Evolutionary conservation across 53 echinoderm and acorn worm genomes (phyloP).

Genomic region (Luidia sarsii): DNA sequence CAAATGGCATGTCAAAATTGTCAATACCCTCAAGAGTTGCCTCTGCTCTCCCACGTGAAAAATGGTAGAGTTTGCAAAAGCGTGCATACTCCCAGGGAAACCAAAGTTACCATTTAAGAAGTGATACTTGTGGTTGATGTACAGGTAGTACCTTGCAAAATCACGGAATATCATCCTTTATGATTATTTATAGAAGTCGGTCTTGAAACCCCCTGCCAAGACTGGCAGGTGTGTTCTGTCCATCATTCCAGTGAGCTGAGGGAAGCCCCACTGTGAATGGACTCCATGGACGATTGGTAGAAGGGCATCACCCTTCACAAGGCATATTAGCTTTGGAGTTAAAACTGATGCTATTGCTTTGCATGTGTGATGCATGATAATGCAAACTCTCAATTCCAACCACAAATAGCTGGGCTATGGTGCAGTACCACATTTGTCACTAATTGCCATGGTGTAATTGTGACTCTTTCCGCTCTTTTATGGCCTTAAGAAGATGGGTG

Average conservation of each 20-base stretch:
- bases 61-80: conserved; percentile 27
- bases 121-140: conserved; percentile 61
- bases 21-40: conserved; percentile 19
- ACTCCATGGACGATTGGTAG: conserved; percentile 45
- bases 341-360: conserved; percentile 40
- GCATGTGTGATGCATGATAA: conserved; percentile 58
- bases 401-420: conserved; percentile 7
- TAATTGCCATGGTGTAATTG: background rate
- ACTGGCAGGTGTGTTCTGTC: conserved; percentile 74
- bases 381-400: conserved; percentile 29
- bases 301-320: conserved; percentile 45
- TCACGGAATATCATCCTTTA: conserved; percentile 70
- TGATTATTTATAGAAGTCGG: conserved; percentile 71
- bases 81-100: conserved; percentile 34
- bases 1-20: conserved; percentile 59
- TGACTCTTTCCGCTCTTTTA: background rate
- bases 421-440: conserved; percentile 51
- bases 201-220: conserved; percentile 31
- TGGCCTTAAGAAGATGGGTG: background rate
- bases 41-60: background rate
- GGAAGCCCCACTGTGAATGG: conserved; percentile 45
- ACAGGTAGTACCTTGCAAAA: conserved; percentile 76
- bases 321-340: conserved; percentile 23
- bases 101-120: conserved; percentile 26
- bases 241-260: conserved; percentile 59